phyloP scores from a whole-genome alignment of 1,140 invertebrate genomes.

The Trinorchestia longiramus region DNA sequence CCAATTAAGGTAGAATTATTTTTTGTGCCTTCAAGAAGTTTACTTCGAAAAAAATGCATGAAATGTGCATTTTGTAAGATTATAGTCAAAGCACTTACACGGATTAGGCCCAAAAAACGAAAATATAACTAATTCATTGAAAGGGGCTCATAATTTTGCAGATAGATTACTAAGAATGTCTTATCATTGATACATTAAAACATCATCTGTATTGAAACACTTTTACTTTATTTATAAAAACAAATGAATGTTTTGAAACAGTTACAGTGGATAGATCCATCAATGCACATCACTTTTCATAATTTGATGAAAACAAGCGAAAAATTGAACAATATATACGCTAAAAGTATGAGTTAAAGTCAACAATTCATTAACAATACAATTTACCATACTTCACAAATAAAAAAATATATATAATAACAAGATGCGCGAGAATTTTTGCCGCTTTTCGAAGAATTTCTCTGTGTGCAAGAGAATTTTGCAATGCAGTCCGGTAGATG shows the following conservation, averaged over 20 bases:
- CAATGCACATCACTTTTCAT: neutral
- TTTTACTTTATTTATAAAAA: neutral
- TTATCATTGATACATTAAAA: neutral
- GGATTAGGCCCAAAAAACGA: neutral
- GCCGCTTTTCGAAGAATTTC: too few species aligned
- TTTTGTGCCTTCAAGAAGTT: neutral
- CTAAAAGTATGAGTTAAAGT: too few species aligned
- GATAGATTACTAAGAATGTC: neutral
- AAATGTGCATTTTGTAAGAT: neutral
- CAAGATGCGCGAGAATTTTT: neutral
- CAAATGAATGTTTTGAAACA: neutral
- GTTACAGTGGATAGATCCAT: neutral
- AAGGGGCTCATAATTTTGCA: neutral
- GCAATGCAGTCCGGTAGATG: neutral
- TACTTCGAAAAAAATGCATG: neutral
- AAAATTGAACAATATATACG: too few species aligned
- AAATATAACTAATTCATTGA: neutral
- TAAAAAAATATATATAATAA: neutral
- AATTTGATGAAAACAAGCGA: too few species aligned
- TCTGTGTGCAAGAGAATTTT: neutral
- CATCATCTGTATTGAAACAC: neutral
- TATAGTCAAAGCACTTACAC: neutral
- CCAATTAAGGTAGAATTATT: neutral
- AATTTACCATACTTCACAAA: too few species aligned
- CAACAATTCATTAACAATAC: too few species aligned